Percentiles rank a stretch among this genome's conserved stretches.
Evolutionary conservation across 2,113 vertebrate genomes (phyloP).

Genomic region (Eira barbara): DNA sequence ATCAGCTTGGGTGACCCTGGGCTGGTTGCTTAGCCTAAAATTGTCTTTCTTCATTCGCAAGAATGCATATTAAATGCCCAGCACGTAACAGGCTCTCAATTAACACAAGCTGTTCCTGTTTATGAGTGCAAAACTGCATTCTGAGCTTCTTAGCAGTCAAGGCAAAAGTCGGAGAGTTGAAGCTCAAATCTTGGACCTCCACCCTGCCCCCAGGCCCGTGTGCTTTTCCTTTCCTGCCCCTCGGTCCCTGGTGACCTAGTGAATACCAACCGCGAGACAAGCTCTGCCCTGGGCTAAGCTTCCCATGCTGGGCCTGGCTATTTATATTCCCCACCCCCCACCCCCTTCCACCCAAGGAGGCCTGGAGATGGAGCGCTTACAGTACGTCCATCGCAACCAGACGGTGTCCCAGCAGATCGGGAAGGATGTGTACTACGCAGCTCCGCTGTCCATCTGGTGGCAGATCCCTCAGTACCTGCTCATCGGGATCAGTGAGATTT

Average conservation of each 20-base stretch:
- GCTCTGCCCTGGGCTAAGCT: background rate
- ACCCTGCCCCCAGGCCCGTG: background rate
- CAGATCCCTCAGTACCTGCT: constrained; percentile 81
- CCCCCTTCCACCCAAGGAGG: constrained; percentile 41
- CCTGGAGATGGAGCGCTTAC: constrained; percentile 74
- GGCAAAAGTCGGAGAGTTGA: background rate
- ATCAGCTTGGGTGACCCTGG: background rate
- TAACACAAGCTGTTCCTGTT: background rate
- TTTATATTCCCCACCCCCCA: background rate
- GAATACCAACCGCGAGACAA: background rate
- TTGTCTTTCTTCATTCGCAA: background rate
- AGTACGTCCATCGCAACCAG: constrained; percentile 52
- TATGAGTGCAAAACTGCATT: background rate
- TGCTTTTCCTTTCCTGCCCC: background rate
- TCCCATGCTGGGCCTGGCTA: background rate
- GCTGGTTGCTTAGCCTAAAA: background rate
- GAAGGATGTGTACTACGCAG: constrained; percentile 16
- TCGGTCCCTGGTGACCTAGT: background rate
- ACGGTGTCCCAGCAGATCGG: constrained; percentile 68
- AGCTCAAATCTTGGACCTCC: background rate
- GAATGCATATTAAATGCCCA: background rate
- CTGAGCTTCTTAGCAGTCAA: constrained; percentile 9
- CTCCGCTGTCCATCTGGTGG: constrained; percentile 74
- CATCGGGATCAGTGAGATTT: constrained; percentile 77
- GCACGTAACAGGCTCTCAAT: background rate